Evolutionary conservation across 2,888 invertebrate species (phyloP).

Genomic region (Melikaiella ostensackeni): DNA sequence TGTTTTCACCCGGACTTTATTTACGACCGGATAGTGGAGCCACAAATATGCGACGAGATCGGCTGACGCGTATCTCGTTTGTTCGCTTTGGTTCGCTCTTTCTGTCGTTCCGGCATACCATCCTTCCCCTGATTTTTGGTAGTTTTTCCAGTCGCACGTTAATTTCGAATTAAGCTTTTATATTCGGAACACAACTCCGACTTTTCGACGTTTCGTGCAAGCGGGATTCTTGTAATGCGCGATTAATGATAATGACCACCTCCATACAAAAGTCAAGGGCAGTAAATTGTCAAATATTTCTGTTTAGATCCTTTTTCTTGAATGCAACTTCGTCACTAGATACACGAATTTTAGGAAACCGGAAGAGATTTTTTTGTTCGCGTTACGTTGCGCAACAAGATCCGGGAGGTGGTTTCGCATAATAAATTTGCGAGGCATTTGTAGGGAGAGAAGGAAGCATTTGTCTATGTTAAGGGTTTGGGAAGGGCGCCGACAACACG

Average conservation of each 20-base stretch:
- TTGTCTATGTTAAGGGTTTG: slow-evolving; percentile 70
- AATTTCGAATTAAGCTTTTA: slow-evolving; percentile 65
- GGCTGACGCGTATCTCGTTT: slow-evolving; percentile 60
- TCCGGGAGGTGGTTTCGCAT: slow-evolving; percentile 62
- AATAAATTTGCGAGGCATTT: slow-evolving; percentile 74
- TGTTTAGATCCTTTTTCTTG: not conserved
- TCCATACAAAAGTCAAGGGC: not conserved
- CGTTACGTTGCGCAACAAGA: slow-evolving; percentile 51
- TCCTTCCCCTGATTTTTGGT: slow-evolving; percentile 42
- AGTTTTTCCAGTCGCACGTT: slow-evolving; percentile 46
- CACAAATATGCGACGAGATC: slow-evolving; percentile 74
- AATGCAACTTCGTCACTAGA: not conserved
- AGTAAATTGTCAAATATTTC: not conserved
- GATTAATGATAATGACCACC: not conserved
- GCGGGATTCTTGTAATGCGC: not conserved
- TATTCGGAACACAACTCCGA: slow-evolving; percentile 51
- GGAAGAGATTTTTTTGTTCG: slow-evolving; percentile 24
- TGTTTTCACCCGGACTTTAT: slow-evolving; percentile 74
- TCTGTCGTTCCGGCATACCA: not conserved
- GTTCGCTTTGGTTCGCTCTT: slow-evolving; percentile 51
- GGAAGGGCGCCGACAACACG: slow-evolving; percentile 69
- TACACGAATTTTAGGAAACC: not conserved
- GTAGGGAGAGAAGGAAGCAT: slow-evolving; percentile 69
- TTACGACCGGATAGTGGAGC: slow-evolving; percentile 74
- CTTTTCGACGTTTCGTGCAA: slow-evolving; percentile 62